phyloP scores from a whole-genome alignment of 92 coral and sea anemone species.

The Porites evermanni region DNA sequence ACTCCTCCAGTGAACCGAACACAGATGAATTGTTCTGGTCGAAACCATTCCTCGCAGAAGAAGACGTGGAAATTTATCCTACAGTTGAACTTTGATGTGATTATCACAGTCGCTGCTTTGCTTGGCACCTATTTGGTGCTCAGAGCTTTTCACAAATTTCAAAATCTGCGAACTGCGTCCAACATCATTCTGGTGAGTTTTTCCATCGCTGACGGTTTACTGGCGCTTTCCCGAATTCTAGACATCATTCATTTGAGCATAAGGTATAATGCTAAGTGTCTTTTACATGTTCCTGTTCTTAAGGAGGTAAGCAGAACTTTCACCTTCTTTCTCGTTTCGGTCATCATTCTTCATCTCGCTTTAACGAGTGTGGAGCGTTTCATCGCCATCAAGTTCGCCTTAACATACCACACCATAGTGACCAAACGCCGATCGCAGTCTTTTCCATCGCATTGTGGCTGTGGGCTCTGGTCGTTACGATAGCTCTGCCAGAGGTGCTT shows the following conservation, averaged over 20 bases:
- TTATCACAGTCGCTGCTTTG: neutral
- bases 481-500: neutral
- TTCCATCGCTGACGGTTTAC: constrained; percentile 34
- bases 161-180: constrained; percentile 40
- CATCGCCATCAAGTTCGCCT: constrained; percentile 43
- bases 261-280: no score
- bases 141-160: constrained; percentile 28
- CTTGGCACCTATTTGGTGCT: constrained; percentile 14
- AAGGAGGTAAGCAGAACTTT: neutral
- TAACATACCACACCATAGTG: constrained; percentile 34
- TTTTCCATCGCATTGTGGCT: constrained; percentile 24
- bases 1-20: no score
- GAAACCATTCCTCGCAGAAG: no score
- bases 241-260: neutral
- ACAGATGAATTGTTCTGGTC: no score
- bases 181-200: constrained; percentile 50
- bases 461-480: neutral
- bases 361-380: constrained; percentile 40
- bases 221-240: constrained; percentile 10
- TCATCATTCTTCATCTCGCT: constrained; percentile 40
- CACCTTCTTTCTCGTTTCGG: neutral
- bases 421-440: constrained; percentile 26
- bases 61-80: neutral
- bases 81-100: neutral
- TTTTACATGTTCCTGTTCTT: neutral